These are phyloP conservation scores for Drosophila nigromelanica DNA, from an alignment of 1,140 invertebrate species.

Conservation along the genomic window DNA sequence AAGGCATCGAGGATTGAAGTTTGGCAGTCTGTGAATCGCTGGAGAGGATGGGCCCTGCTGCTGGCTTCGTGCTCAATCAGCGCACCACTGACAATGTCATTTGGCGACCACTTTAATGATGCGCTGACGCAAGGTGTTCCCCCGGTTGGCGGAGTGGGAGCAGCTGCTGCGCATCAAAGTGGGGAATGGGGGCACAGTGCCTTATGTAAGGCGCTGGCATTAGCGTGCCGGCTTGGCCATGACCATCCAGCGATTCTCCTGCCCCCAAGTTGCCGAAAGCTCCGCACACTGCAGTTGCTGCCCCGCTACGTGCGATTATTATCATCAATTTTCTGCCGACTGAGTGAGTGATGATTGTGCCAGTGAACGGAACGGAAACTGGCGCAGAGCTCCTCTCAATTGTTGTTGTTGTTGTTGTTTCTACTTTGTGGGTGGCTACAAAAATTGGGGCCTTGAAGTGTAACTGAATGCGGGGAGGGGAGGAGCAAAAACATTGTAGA, in stretches of 20 bases:
- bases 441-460: conserved; percentile 1
- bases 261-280: conserved; percentile 49
- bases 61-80: conserved; percentile 45
- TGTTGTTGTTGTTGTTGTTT: conserved; percentile 12
- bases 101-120: conserved; percentile 72
- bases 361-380: conserved; percentile 54
- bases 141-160: conserved; percentile 10
- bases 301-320: conserved; percentile 71
- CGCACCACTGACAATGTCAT: conserved; percentile 65
- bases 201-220: conserved; percentile 47
- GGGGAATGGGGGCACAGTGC: background rate
- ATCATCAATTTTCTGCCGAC: conserved; percentile 77
- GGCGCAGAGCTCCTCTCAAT: background rate
- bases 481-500: background rate
- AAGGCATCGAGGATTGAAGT: background rate
- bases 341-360: conserved; percentile 75
- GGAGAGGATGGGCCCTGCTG: background rate
- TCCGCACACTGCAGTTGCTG: background rate
- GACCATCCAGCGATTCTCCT: conserved; percentile 30
- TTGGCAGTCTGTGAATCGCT: background rate
- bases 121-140: conserved; percentile 60
- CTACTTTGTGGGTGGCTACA: conserved; percentile 47
- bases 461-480: conserved; percentile 6
- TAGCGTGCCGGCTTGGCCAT: conserved; percentile 28
- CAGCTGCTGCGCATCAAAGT: conserved; percentile 55